Percentiles rank a stretch among this genome's conserved stretches.
Evolutionary conservation across 2,888 invertebrate species (phyloP).

Genomic region (Epsilonema sp.): DNA sequence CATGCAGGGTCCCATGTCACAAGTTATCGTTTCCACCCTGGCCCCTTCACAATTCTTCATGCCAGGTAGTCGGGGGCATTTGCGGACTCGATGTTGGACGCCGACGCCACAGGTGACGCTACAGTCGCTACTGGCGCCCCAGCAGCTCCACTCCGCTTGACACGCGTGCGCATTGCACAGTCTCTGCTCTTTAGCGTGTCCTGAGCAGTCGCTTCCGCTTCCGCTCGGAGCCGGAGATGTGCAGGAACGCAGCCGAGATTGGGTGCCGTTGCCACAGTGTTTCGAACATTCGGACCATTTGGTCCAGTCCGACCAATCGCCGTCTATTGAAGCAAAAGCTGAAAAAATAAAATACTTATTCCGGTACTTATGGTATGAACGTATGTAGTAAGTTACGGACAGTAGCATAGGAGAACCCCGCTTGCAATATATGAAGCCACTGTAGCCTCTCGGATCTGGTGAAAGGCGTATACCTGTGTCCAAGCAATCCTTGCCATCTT

Average conservation of each 20-base stretch:
- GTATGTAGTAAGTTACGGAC: too few species aligned
- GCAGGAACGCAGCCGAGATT: conserved; percentile 2
- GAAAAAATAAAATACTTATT: too few species aligned
- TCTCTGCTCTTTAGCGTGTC: conserved; percentile 4
- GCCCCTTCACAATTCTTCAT: conserved; percentile 1
- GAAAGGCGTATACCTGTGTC: too few species aligned
- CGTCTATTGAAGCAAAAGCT: background rate
- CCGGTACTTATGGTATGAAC: too few species aligned
- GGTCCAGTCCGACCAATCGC: conserved; percentile 5
- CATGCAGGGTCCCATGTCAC: conserved; percentile 7
- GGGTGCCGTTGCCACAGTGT: conserved; percentile 3
- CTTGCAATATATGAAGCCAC: too few species aligned
- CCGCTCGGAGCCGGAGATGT: background rate
- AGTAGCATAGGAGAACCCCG: too few species aligned
- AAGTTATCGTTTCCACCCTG: conserved; percentile 3
- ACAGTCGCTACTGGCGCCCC: conserved; percentile 6
- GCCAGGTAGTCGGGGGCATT: background rate
- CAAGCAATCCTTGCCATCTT: background rate
- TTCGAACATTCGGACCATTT: conserved; percentile 2
- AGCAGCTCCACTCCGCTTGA: conserved; percentile 8
- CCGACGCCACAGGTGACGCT: conserved; percentile 6
- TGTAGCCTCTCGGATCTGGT: too few species aligned
- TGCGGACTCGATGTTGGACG: conserved; percentile 4
- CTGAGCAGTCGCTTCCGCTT: background rate
- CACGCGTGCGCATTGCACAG: conserved; percentile 5